Percentiles rank a stretch among this genome's conserved stretches.
phyloP scores from a whole-genome alignment of 2,888 invertebrate species.

The Drosophila meridionalis region DNA sequence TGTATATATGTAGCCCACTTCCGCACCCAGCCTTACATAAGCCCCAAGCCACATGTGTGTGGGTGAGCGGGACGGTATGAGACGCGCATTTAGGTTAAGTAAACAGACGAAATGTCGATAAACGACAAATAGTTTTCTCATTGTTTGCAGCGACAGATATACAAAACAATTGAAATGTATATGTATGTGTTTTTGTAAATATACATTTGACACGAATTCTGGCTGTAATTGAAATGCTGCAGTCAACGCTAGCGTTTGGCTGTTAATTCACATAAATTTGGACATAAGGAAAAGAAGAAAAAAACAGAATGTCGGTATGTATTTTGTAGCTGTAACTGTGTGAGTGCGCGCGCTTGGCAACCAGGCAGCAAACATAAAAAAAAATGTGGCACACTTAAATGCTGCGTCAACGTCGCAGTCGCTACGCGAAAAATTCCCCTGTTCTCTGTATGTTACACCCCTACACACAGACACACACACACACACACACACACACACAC shows the following conservation, averaged over 20 bases:
- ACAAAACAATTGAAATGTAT: slow-evolving; percentile 21
- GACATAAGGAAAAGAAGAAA: slow-evolving; percentile 61
- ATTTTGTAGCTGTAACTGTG: slow-evolving; percentile 37
- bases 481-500: slow-evolving; percentile 2
- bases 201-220: slow-evolving; percentile 67
- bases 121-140: slow-evolving; percentile 40
- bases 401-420: slow-evolving; percentile 60
- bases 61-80: slow-evolving; percentile 5
- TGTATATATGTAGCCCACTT: slow-evolving; percentile 68
- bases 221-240: slow-evolving; percentile 75
- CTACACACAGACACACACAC: slow-evolving; percentile 13
- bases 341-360: slow-evolving; percentile 68
- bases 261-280: slow-evolving; percentile 74
- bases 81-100: slow-evolving; percentile 70
- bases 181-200: slow-evolving; percentile 26
- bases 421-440: slow-evolving; percentile 69
- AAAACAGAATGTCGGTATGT: slow-evolving; percentile 48
- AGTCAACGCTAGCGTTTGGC: slow-evolving; percentile 66
- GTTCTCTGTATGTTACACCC: slow-evolving; percentile 37
- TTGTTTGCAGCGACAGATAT: slow-evolving; percentile 9
- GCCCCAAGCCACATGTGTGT: slow-evolving; percentile 4
- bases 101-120: slow-evolving; percentile 74
- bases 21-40: slow-evolving; percentile 73
- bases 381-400: slow-evolving; percentile 76
- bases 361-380: slow-evolving; percentile 53